phyloP scores from a whole-genome alignment of 2,797 vertebrate species.

The Tokudaia tokunoshimensis region DNA sequence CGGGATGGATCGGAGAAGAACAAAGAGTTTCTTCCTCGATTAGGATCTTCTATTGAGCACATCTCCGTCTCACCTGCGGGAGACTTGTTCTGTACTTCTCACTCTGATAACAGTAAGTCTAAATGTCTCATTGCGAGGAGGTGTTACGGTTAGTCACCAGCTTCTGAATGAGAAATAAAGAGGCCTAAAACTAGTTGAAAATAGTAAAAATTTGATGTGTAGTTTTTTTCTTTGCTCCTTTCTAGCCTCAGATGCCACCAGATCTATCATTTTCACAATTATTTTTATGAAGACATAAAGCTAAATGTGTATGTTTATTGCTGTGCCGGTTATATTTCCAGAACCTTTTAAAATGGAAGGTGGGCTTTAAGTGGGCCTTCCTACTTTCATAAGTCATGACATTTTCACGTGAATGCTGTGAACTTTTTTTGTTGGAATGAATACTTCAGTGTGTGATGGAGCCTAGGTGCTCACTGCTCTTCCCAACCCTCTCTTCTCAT shows the following conservation, averaged over 20 bases:
- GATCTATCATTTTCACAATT: not conserved
- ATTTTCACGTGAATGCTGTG: not conserved
- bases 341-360: not conserved
- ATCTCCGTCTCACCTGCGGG: slow-evolving; percentile 93
- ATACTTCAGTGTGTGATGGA: not conserved
- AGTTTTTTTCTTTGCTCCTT: not conserved
- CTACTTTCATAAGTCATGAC: not conserved
- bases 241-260: not conserved
- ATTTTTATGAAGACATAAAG: not conserved
- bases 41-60: slow-evolving; percentile 94
- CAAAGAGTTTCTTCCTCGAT: slow-evolving; percentile 94
- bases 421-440: not conserved
- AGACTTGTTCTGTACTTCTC: slow-evolving; percentile 92
- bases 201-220: not conserved
- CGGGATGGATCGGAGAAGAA: slow-evolving; percentile 89
- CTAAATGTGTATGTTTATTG: not conserved
- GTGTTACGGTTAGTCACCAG: not conserved
- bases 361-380: not conserved
- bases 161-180: not conserved
- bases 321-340: not conserved
- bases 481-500: not conserved
- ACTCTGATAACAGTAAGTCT: slow-evolving; percentile 96
- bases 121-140: not conserved
- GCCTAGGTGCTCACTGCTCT: not conserved
- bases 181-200: not conserved